phyloP scores from a whole-genome alignment of 2,113 vertebrate species.

The Andinoacara biseriatus region DNA sequence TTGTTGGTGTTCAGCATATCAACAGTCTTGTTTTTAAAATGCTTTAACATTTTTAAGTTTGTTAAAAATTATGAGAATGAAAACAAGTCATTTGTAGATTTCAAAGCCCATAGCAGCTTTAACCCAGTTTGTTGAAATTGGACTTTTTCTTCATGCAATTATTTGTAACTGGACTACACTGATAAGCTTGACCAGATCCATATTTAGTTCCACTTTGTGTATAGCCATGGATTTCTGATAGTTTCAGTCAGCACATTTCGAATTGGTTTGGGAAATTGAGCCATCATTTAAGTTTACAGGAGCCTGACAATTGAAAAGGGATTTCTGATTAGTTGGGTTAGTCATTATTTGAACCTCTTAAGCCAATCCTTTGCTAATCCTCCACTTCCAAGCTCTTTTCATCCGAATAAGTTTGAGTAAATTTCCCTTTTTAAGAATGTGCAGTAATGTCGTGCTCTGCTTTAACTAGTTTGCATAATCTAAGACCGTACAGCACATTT shows the following conservation, averaged over 20 bases:
- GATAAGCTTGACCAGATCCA: conserved; percentile 28
- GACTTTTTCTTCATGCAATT: neutral
- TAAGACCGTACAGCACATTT: neutral
- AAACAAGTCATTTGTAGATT: neutral
- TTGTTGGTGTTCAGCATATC: neutral
- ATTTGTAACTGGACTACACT: conserved; percentile 2
- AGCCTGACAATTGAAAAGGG: conserved; percentile 75
- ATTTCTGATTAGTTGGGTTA: conserved; percentile 76
- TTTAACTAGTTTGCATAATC: conserved; percentile 5
- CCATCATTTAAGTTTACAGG: conserved; percentile 74
- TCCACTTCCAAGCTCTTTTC: conserved; percentile 49
- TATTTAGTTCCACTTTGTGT: conserved; percentile 29
- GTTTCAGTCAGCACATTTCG: conserved; percentile 64
- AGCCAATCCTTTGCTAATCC: conserved; percentile 72
- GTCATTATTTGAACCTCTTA: conserved; percentile 69
- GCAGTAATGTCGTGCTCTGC: conserved; percentile 18
- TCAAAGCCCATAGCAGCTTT: neutral
- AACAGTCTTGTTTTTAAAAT: neutral
- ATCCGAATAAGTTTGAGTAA: conserved; percentile 36
- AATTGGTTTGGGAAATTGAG: conserved; percentile 66
- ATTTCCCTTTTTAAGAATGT: conserved; percentile 31
- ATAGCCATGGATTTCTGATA: conserved; percentile 47
- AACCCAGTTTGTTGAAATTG: neutral
- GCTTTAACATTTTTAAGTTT: neutral
- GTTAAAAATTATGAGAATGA: neutral